A percentile compares a stretch with the other conserved stretches of the same genome.
phyloP scores from a whole-genome alignment of 2,113 vertebrate species.

The Hipposideros armiger region DNA sequence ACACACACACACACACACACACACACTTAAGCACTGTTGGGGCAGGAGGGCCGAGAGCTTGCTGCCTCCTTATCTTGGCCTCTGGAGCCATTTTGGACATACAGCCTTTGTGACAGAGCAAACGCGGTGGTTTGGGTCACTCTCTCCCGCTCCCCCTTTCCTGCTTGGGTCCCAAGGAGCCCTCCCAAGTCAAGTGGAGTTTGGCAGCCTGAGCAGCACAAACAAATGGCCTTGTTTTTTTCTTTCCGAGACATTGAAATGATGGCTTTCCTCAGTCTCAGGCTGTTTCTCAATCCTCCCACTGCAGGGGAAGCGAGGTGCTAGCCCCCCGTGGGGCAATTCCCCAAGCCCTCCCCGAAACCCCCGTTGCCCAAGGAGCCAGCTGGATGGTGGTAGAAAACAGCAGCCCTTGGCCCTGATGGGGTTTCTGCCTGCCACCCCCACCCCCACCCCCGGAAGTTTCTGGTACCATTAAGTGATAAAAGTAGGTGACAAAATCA shows the following conservation, averaged over 20 bases:
- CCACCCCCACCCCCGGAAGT: background rate
- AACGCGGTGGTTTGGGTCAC: background rate
- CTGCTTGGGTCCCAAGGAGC: constrained; percentile 29
- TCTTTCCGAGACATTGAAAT: background rate
- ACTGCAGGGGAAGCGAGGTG: background rate
- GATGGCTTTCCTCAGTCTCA: background rate
- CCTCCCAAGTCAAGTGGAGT: background rate
- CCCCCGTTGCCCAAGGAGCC: no score
- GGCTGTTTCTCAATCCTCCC: background rate
- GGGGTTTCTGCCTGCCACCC: background rate
- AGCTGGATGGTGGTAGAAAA: background rate
- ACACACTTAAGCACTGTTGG: background rate
- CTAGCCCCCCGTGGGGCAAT: background rate
- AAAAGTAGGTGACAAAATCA: background rate
- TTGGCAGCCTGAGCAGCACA: background rate
- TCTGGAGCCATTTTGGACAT: background rate
- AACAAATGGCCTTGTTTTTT: background rate
- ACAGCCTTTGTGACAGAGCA: background rate
- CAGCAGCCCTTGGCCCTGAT: background rate
- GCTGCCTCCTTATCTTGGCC: background rate
- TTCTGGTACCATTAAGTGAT: no score
- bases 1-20: background rate
- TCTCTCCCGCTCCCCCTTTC: background rate
- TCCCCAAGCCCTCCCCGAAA: background rate
- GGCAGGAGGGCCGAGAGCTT: background rate